A percentile compares a stretch with the other conserved stretches of the same genome.
Conservation (phyloP, 2,888 invertebrate species). For the Callosobruchus maculatus region DNA sequence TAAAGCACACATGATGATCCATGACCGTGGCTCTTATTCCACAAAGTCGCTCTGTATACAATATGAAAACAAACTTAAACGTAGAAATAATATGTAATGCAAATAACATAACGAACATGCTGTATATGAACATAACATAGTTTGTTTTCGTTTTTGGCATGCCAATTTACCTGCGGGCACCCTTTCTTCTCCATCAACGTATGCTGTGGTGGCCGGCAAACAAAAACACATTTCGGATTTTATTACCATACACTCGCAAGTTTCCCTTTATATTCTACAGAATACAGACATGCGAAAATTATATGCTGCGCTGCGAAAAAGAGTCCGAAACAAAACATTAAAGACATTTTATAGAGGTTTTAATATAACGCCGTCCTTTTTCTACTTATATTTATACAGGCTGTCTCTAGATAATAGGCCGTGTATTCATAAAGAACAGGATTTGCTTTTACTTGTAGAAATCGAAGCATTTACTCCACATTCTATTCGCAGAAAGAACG, state of each 20-base stretch:
- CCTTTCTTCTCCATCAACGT: conserved; percentile 65
- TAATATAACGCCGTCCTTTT: no score
- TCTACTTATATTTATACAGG: no score
- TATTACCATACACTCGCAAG: background rate
- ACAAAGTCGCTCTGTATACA: background rate
- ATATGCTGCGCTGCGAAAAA: background rate
- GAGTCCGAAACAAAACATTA: background rate
- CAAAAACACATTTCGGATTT: conserved; percentile 4
- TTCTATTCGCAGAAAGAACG: no score
- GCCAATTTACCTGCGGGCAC: conserved; percentile 61
- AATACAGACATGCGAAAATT: background rate
- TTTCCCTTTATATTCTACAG: background rate
- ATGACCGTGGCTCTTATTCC: no score
- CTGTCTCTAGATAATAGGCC: no score
- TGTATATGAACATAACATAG: background rate
- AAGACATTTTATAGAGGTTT: background rate
- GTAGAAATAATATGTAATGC: background rate
- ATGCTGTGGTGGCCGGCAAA: conserved; percentile 49
- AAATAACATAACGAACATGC: background rate
- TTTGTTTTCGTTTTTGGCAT: background rate
- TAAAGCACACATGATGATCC: no score
- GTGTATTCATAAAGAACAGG: no score
- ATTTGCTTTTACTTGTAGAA: no score
- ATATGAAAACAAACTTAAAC: background rate
- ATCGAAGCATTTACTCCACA: no score